Conservation (phyloP, 2,888 invertebrate genomes). For the Tinea pellionella region DNA sequence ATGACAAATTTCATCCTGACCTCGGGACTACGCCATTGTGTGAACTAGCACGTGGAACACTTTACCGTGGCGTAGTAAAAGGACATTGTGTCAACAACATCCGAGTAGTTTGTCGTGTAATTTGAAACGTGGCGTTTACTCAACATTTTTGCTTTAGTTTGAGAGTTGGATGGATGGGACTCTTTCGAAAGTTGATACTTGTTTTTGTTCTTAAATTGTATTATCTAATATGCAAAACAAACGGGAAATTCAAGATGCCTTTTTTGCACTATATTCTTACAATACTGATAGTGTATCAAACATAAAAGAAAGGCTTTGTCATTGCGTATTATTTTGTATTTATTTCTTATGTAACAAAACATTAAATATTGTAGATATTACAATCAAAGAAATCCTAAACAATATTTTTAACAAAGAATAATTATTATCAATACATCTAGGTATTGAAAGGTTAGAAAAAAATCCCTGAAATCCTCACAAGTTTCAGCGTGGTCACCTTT, state of each 20-base stretch:
- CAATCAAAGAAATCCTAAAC: no score
- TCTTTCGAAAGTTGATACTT: background rate
- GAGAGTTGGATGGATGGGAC: background rate
- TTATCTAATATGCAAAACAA: background rate
- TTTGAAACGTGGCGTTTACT: constrained; percentile 4
- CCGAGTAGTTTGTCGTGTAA: constrained; percentile 9
- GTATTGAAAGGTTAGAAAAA: no score
- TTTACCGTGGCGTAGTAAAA: background rate
- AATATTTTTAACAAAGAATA: no score
- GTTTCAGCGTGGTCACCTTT: no score
- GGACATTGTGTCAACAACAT: constrained; percentile 10
- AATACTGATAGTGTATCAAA: no score
- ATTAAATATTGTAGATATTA: no score
- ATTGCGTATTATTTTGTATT: no score
- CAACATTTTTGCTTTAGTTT: background rate
- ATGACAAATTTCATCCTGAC: constrained; percentile 11
- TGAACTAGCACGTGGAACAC: constrained; percentile 2
- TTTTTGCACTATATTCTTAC: no score
- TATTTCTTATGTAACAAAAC: no score
- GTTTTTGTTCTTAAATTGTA: background rate
- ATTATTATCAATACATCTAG: no score
- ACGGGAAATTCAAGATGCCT: background rate
- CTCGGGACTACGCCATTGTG: background rate
- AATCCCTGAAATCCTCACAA: no score
- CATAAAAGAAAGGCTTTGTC: no score